Conservation (phyloP, 2,113 vertebrate species). For the Puma concolor region DNA sequence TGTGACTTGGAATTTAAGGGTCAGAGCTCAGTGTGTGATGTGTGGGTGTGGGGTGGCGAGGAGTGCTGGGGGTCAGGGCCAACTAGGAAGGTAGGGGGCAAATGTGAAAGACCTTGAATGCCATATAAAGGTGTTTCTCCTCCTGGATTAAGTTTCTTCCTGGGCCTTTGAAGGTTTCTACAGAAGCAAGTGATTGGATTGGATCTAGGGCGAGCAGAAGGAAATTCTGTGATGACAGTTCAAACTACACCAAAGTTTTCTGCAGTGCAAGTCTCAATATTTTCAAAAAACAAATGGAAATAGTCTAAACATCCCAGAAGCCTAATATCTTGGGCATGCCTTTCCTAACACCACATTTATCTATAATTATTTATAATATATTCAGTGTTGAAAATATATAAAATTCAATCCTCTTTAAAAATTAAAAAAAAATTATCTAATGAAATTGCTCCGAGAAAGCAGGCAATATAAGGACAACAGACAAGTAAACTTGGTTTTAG, state of each 20-base stretch:
- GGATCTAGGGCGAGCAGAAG: background rate
- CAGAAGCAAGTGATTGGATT: constrained; percentile 1
- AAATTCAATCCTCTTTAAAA: constrained; percentile 42
- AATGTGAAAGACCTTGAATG: background rate
- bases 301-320: constrained; percentile 36
- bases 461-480: constrained; percentile 50
- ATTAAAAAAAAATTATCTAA: background rate
- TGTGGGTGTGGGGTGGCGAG: background rate
- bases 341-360: constrained; percentile 47
- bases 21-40: background rate
- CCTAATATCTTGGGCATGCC: constrained; percentile 21
- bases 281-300: background rate
- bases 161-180: background rate
- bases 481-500: constrained; percentile 65
- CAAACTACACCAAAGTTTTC: constrained; percentile 5
- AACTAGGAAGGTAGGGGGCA: background rate
- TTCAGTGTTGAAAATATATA: background rate
- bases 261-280: constrained; percentile 15
- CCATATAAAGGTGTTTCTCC: background rate
- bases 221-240: background rate
- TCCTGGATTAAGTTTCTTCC: background rate
- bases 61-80: background rate
- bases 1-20: background rate
- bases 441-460: constrained; percentile 57
- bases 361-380: constrained; percentile 22